Base-by-base conservation (phyloP, 1,140 invertebrate genomes). In the Procambarus virginalis region DNA sequence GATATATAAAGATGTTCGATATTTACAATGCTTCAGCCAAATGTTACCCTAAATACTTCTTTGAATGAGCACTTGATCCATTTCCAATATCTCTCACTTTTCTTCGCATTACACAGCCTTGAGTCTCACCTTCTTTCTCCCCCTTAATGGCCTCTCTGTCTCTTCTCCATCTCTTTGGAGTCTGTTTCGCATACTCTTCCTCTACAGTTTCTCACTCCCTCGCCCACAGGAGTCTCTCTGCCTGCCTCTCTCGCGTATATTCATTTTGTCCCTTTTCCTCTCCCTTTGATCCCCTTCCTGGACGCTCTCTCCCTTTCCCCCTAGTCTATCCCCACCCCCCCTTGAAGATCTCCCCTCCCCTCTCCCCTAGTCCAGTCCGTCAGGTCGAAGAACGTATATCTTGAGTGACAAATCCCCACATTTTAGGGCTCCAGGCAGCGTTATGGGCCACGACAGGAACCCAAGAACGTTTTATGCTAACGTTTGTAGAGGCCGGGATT, bases 401-500 rank as follows among this genome's bases (percentile, higher is more conserved):
- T 51, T 49, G 48, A 5, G 73, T 73, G 84, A 86, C 84, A 86
- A 86, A 86, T 86, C 84, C 84, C 84, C 73, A 17, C 84, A n/a
- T 20, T 51, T 34, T 46, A 51, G 75, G 68, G n/a, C n/a, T 73
- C 75, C 84, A 60, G 84, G 70, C 83, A 76, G 82, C 14, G 84
- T 86, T 86, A 86, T 86, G 75, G 75, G 46, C 49, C 22, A 22
- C 73, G 84, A 86, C 84, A 86, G 84, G 51, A 60, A 86, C 84
- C 22, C n/a, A 34, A 49, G 84, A 86, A 86, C 49, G 75, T 86
- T 86, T 86, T 86, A 86, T 78, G 75, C 84, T 86, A 78, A 86
- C 84, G 70, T 86, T 0, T 78, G 84, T 76, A 45, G 46, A 9
- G 34, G 51, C 49, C 84, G 49, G 84, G 84, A 86, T 86, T 86